These are phyloP conservation scores for Pteropus rufus DNA, from an alignment of 2,797 vertebrate species.

Conservation along the genomic window DNA sequence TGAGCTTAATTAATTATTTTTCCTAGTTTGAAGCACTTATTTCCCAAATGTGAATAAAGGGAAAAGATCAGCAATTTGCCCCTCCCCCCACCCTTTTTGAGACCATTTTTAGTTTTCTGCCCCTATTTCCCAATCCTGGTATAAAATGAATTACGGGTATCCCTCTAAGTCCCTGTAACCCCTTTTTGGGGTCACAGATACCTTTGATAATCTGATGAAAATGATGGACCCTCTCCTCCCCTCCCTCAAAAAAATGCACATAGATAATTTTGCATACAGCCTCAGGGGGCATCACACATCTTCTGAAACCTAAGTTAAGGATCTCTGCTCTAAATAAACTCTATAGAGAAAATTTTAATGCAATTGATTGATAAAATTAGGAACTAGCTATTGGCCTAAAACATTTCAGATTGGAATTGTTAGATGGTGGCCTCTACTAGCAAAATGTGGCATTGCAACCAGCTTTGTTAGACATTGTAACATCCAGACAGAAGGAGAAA, in stretches of 20 bases:
- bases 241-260: conserved; percentile 9
- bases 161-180: conserved; percentile 59
- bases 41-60: conserved; percentile 66
- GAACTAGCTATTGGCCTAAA: conserved; percentile 54
- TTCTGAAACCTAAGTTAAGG: conserved; percentile 64
- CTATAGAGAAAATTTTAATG: conserved; percentile 20
- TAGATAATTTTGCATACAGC: conserved; percentile 58
- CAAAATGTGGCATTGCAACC: conserved; percentile 64
- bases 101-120: conserved; percentile 57
- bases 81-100: neutral
- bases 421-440: conserved; percentile 66
- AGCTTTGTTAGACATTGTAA: conserved; percentile 65
- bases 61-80: conserved; percentile 51
- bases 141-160: conserved; percentile 74
- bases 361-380: conserved; percentile 52
- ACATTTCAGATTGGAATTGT: conserved; percentile 55
- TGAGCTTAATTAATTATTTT: conserved; percentile 62
- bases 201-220: conserved; percentile 67
- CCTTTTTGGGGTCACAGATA: conserved; percentile 56
- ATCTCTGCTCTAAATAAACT: conserved; percentile 56
- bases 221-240: conserved; percentile 39
- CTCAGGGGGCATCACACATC: conserved; percentile 70
- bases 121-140: conserved; percentile 52
- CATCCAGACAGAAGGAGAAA: conserved; percentile 62
- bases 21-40: conserved; percentile 62